Base-by-base conservation (phyloP, 2,113 vertebrate species). In the Phaetusa simplex region DNA sequence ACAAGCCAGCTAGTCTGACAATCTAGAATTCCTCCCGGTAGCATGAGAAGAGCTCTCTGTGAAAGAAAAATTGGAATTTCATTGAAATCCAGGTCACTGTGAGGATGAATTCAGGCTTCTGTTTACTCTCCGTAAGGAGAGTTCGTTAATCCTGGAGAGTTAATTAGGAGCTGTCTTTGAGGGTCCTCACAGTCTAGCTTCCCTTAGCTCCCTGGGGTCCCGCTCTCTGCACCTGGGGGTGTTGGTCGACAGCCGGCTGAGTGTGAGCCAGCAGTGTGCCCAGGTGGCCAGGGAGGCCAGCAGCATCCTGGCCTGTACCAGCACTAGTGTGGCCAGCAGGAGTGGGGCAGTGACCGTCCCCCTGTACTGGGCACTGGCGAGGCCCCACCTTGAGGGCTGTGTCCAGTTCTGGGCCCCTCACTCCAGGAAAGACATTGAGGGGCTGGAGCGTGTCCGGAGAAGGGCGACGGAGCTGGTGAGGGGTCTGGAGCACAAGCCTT, bases 81-180 rank as follows among this genome's bases (percentile, higher is more conserved):
- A 7, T 9, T 42, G 65, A n/a, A 38, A n/a, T 7, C 5, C 49
- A 32, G 42, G 34, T 26, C 4, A 0, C 43, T 8, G 18, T 5
- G 42, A 5, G 12, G 24, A 56, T 20, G 47, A 47, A 34, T 56
- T 55, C 9, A 61, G 69, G 61, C 47, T 86, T 69, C 62, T 52
- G 1, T 4, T 26, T 32, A 1, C 12, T 19, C 43, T 29, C 1
- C 2, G 18, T 1, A 17, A 53, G 52, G 18, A 10, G 14, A 30
- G 32, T 4, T 5, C 4, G 16, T 20, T 7, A 7, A 32, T 29
- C 29, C 61, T 19, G 21, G 30, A 18, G 22, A 18, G 12, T 11
- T 20, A 26, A 53, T 27, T 4, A 6, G 26, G 76, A 73, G n/a
- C 29, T 29, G 14, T 11, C 32, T 36, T 49, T 26, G 38, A 22